Conservation (phyloP, 2,113 vertebrate species). For the Pao palembangensis region DNA sequence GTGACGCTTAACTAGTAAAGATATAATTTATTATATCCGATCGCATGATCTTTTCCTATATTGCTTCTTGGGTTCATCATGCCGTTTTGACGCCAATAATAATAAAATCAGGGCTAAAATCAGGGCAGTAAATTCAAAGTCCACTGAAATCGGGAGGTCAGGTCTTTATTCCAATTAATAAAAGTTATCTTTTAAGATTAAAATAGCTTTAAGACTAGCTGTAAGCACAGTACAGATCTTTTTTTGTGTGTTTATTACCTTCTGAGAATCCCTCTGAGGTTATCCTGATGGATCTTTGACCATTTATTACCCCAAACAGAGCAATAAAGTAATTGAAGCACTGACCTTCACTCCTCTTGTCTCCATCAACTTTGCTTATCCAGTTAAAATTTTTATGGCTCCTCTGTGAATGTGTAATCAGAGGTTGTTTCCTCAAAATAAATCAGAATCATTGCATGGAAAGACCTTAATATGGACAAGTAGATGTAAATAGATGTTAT, state of each 20-base stretch:
- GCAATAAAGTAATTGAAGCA: conserved; percentile 58
- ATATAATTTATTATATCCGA: neutral
- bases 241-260: conserved; percentile 11
- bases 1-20: conserved; percentile 25
- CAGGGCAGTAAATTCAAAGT: conserved; percentile 22
- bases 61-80: conserved; percentile 29
- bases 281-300: conserved; percentile 53
- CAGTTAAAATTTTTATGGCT: conserved; percentile 2
- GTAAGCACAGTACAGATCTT: conserved; percentile 3
- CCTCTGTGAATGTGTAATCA: neutral
- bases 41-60: conserved; percentile 43
- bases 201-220: conserved; percentile 20
- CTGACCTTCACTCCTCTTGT: conserved; percentile 38
- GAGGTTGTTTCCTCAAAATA: neutral
- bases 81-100: conserved; percentile 34
- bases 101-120: too few relatives aligned
- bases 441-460: too few relatives aligned
- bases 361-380: conserved; percentile 27
- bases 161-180: neutral
- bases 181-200: conserved; percentile 47
- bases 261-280: conserved; percentile 16
- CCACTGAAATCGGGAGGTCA: neutral
- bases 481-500: too few relatives aligned
- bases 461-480: too few relatives aligned
- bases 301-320: conserved; percentile 39